phyloP scores from a whole-genome alignment of 2,797 vertebrate species.

The Neoniphon sammara region DNA sequence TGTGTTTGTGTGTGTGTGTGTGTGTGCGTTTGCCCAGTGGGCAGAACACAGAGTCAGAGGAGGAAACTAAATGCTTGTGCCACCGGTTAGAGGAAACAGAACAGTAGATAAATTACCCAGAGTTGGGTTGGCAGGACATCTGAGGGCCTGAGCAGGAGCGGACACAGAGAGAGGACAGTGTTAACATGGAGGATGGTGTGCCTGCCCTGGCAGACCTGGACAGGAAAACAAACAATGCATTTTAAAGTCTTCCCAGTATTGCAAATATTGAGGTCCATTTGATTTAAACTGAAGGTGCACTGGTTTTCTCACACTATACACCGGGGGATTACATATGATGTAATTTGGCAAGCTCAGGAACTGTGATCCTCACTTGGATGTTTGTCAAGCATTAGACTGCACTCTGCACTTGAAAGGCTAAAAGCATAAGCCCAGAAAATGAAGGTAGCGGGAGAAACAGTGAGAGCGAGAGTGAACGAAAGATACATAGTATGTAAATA shows the following conservation, averaged over 20 bases:
- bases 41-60: conserved; percentile 66
- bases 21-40: conserved; percentile 70
- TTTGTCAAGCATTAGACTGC: not conserved
- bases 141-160: conserved; percentile 40
- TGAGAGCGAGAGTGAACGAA: not conserved
- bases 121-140: conserved; percentile 78
- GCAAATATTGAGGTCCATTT: conserved; percentile 19
- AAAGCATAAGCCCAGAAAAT: not conserved
- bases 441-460: not conserved
- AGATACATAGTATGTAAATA: not conserved
- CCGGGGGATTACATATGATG: not conserved
- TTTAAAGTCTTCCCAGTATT: conserved; percentile 24
- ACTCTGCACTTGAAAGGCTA: not conserved
- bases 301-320: conserved; percentile 8
- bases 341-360: not conserved
- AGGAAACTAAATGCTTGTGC: conserved; percentile 74
- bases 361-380: not conserved
- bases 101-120: conserved; percentile 73
- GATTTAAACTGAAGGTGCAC: not conserved
- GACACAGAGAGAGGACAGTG: conserved; percentile 32
- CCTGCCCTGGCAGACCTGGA: conserved; percentile 46
- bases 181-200: conserved; percentile 60
- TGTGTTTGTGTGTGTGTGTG: conserved; percentile 8
- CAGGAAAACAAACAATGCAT: conserved; percentile 57
- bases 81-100: conserved; percentile 74